Base-by-base conservation (phyloP, 2,888 invertebrate species). In the Catonia carolina region DNA sequence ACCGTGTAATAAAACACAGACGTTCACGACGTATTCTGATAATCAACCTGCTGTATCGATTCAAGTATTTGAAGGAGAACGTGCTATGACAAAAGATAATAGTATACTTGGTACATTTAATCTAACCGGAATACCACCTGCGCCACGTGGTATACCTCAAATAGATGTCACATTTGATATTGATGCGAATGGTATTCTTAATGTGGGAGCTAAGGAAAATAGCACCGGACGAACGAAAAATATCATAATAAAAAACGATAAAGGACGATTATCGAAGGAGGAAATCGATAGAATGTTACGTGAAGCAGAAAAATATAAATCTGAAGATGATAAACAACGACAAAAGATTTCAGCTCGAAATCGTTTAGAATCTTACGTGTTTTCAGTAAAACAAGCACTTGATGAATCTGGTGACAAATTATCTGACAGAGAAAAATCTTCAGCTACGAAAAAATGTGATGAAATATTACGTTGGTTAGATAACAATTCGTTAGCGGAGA, bases 21-120 rank as follows among this genome's bases (percentile, higher is more conserved):
- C 80, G 1, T 90, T 89, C 74, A 84, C 88, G 41, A 90, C 89
- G 0, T 89, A 85, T 69, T 74, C 85, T 0, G 89, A 90, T 74
- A 89, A 89, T 73, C 89, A 90, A 71, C 78, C 85, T 0, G 85
- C 80, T 0, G 86, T 87, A 42, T 81, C 81, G 20, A 81, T 87
- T 59, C 83, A 85, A 70, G 85, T 85, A 14, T 84, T 79, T 69
- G 85, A 88, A 69, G 87, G 87, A 23, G 86, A 87, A 71, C 75
- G 89, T 37, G 85, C 87, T 18, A 86, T 92, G 89, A 93, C 93
- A 4, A 90, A 83, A 70, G 93, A 94, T 69, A 94, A 94, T 71
- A 91, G 94, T 68, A 74, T 88, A 2, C 72, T 90, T 52, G 89
- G 89, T 36, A 88, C 85, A 15, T 89, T 89, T 67, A 87, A 86